Evolutionary conservation across 2,797 vertebrate genomes (phyloP), one percentile per base, ranked within the genome.

Genomic region (Cirrhinus molitorella): DNA sequence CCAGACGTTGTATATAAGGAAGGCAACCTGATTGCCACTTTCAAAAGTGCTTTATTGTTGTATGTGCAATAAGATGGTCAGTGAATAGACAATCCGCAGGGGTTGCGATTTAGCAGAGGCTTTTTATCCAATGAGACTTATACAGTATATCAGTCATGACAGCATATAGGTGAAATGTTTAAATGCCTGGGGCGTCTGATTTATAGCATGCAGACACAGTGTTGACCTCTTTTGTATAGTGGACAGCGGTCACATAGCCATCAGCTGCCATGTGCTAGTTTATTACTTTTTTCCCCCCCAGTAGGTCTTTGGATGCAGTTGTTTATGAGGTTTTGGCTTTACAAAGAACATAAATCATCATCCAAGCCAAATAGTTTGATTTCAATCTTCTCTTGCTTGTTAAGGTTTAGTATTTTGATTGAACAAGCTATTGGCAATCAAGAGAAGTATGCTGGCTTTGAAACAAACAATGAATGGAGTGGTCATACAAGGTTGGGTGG

Each of bases 161-260:
- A 75, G 47, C 25, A 53, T 40, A 61, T 49, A 45, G 34, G 59
- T 75, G 47, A 75, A 75, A 43, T 53, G 47, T 66, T 55, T 40
- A 55, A 53, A 79, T 53, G 77, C 47, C 13, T 37, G 28, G 63
- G 45, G 31, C 9, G 5, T 67, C 17, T 55, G 71, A 82, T 75
- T 83, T 83, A 66, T 75, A 75, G 71, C 71, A 55, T 28, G 16
- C 23, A 40, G 17, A 4, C 23, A 43, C 59, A 28, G 45, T 11
- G 71, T 55, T 45, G 61, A 83, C 61, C 59, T 55, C 81, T 75
- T 75, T 57, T 81, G 55, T 73, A 11, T n/a, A n/a, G 31, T 5
- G 25, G 31, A 37, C 4, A 37, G 43, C 3, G 6, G 70, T 53
- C 59, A 74, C 40, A 66, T 6, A 53, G 43, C 51, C 37, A 61